Conservation (phyloP, 2,797 vertebrate genomes). For the Microctenopoma lineatum region DNA sequence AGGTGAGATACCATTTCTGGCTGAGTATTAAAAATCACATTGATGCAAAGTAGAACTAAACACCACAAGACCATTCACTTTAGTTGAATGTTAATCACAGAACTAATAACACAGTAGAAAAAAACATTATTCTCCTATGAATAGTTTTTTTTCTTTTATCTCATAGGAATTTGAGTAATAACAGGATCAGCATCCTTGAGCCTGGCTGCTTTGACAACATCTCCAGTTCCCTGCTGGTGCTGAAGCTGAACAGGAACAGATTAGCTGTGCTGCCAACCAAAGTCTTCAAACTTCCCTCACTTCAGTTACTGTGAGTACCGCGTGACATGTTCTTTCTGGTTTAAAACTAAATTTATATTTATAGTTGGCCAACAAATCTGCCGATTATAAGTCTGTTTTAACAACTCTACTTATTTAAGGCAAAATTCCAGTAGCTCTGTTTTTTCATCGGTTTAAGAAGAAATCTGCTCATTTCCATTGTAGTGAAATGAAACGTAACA, state of each 20-base stretch:
- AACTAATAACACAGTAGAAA: neutral
- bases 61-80: neutral
- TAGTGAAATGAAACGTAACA: constrained; percentile 96
- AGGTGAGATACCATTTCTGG: neutral
- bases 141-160: constrained; percentile 43
- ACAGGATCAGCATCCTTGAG: constrained; percentile 92
- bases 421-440: neutral
- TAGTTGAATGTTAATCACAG: neutral
- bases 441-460: neutral
- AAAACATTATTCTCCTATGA: constrained; percentile 1
- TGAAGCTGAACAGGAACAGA: constrained; percentile 96
- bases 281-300: constrained; percentile 92
- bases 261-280: constrained; percentile 90
- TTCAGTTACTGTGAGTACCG: constrained; percentile 93
- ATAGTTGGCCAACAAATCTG: constrained; percentile 3
- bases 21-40: neutral
- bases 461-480: constrained; percentile 14
- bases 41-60: neutral
- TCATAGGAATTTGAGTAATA: constrained; percentile 95
- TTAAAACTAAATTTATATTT: neutral
- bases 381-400: neutral
- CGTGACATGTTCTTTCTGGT: neutral
- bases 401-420: neutral
- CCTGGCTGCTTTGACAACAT: constrained; percentile 96
- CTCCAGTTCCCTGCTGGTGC: constrained; percentile 90